Base-by-base conservation (phyloP, 2,797 vertebrate genomes). In the Phataginus tetradactyla region DNA sequence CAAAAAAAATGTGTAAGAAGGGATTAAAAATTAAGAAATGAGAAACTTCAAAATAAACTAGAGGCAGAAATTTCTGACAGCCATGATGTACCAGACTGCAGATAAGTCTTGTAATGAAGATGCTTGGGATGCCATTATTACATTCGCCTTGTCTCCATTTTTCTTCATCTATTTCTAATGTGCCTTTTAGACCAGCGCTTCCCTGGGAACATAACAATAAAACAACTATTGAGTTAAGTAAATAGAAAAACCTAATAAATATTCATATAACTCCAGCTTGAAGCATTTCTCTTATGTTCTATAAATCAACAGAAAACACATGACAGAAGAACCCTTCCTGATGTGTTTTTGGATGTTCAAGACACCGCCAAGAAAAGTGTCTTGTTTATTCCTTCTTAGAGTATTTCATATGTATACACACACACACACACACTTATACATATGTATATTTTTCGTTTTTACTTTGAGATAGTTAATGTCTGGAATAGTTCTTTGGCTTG, bases 231-330 rank as follows among this genome's bases (percentile, higher is more conserved):
- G 80, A 90, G 80, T 88, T 95, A 81, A 94, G 37, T 92, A 91
- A 96, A 88, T 57, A 85, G 61, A 90, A 94, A 96, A 83, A n/a
- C 39, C 87, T 81, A 77, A 86, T 90, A 94, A 74, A 86, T 86
- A 75, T 34, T 79, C 78, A 53, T 53, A 49, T 72, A 86, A 53
- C 34, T 85, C 71, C 68, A 93, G 69, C 55, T 77, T 77, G 86
- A 95, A 94, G 61, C 37, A 80, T 92, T 96, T 92, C 42, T 96
- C 79, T 90, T 29, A 32, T 90, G 42, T 77, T 90, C n/a, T 91
- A 29, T 72, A 80, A 96, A 61, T 88, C 78, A 93, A 51, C 53
- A 86, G 49, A 86, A 86, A 79, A 59, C 61, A 53, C 20, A 14
- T 39, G 51, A 86, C n/a, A 64, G 79, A 10, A 45, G 71, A 80